Conservation (phyloP, 2,888 invertebrate species). For the Monochamus alternatus region DNA sequence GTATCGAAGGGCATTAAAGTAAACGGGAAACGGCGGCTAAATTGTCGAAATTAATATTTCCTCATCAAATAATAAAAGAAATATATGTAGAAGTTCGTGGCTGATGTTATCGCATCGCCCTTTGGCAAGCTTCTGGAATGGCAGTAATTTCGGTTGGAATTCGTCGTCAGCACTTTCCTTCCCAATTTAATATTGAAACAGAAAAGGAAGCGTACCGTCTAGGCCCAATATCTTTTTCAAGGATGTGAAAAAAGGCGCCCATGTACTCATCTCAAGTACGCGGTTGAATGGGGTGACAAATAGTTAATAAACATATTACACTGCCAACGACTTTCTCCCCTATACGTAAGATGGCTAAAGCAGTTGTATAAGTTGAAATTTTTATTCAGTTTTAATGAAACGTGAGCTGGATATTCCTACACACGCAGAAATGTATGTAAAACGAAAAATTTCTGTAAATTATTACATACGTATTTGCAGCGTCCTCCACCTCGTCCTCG, state of each 20-base stretch:
- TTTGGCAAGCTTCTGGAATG: neutral
- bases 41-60: conserved; percentile 13
- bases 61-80: conserved; percentile 6
- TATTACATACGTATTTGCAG: too few species aligned
- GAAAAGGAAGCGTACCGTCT: conserved; percentile 21
- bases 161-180: conserved; percentile 2
- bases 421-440: too few species aligned
- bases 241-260: conserved; percentile 46
- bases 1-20: neutral
- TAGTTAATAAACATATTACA: conserved; percentile 50
- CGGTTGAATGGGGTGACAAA: conserved; percentile 48
- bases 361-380: neutral
- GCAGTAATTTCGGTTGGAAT: conserved; percentile 1
- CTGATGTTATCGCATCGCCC: conserved; percentile 7
- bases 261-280: conserved; percentile 41
- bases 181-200: conserved; percentile 11
- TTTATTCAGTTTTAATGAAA: neutral
- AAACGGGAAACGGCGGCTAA: neutral
- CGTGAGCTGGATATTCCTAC: too few species aligned
- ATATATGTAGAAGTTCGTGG: conserved; percentile 9
- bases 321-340: conserved; percentile 10
- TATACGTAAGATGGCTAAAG: neutral
- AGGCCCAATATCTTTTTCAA: conserved; percentile 44
- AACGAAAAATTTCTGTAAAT: too few species aligned
- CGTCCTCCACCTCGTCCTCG: too few species aligned